Evolutionary conservation across 2,888 invertebrate genomes (phyloP).

Genomic region (Augochlorella aurata): DNA sequence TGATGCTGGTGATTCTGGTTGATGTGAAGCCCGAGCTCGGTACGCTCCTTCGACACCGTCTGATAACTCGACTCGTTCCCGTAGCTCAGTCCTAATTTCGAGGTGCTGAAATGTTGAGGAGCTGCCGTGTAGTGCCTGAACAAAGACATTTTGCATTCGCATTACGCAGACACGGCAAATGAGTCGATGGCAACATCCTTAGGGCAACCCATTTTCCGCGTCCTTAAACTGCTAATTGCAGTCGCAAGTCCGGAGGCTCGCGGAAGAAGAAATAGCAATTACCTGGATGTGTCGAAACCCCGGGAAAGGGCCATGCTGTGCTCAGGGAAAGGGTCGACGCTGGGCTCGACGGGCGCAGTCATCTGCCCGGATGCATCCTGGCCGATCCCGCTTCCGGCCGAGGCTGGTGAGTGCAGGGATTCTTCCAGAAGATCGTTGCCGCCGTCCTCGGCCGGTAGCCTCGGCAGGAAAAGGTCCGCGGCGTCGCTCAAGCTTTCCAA

Average conservation of each 20-base stretch:
- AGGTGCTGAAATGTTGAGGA: conserved; percentile 75
- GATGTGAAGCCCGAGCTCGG: conserved; percentile 85
- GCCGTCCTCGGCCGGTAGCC: conserved; percentile 86
- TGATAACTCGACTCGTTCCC: conserved; percentile 83
- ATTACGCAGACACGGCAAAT: conserved; percentile 4
- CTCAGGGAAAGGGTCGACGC: conserved; percentile 89
- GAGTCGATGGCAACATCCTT: neutral
- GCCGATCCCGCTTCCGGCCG: conserved; percentile 75
- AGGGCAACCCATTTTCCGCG: neutral
- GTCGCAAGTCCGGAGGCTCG: too few relatives aligned
- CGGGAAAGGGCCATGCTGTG: conserved; percentile 84
- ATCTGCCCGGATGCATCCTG: conserved; percentile 82
- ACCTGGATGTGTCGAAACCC: conserved; percentile 75
- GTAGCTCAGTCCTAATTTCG: conserved; percentile 75
- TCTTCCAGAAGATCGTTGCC: conserved; percentile 86
- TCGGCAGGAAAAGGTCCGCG: conserved; percentile 90
- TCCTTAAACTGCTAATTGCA: too few relatives aligned
- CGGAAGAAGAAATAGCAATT: neutral
- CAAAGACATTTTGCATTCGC: conserved; percentile 14
- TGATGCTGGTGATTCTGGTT: conserved; percentile 83
- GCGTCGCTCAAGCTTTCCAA: conserved; percentile 91
- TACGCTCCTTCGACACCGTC: conserved; percentile 85
- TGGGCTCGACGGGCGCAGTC: conserved; percentile 86
- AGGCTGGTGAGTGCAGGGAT: conserved; percentile 88
- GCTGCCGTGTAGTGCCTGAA: conserved; percentile 76